These are phyloP conservation scores for Phrynosoma platyrhinos DNA, from an alignment of 2,113 vertebrate species.

Conservation along the genomic window DNA sequence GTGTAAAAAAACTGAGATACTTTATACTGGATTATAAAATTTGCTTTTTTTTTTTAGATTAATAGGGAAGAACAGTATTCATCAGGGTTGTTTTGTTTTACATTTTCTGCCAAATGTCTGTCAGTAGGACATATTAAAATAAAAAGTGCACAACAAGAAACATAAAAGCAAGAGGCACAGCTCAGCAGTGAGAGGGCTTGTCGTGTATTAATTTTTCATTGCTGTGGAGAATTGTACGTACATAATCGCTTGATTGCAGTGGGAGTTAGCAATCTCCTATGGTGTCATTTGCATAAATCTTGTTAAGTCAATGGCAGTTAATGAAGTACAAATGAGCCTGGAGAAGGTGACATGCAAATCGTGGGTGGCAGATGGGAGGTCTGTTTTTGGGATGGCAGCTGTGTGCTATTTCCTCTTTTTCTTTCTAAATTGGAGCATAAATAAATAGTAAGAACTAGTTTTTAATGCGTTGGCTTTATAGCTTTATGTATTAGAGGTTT, in stretches of 20 bases:
- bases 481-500: slow-evolving; percentile 38
- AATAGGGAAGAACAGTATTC: background rate
- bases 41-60: background rate
- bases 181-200: slow-evolving; percentile 79
- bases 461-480: slow-evolving; percentile 54
- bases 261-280: slow-evolving; percentile 83
- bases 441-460: slow-evolving; percentile 50
- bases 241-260: slow-evolving; percentile 88
- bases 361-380: slow-evolving; percentile 91
- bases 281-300: slow-evolving; percentile 91
- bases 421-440: slow-evolving; percentile 62
- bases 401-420: slow-evolving; percentile 67
- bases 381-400: slow-evolving; percentile 85
- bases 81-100: slow-evolving; percentile 41
- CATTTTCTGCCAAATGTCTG: slow-evolving; percentile 35
- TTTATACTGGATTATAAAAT: background rate
- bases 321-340: slow-evolving; percentile 92
- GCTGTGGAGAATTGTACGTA: slow-evolving; percentile 85
- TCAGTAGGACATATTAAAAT: slow-evolving; percentile 54
- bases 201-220: slow-evolving; percentile 87
- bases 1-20: background rate
- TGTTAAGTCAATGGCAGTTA: slow-evolving; percentile 92
- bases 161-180: slow-evolving; percentile 74
- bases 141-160: slow-evolving; percentile 71
- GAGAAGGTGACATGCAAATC: slow-evolving; percentile 89